A percentile compares a stretch with the other conserved stretches of the same genome.
Evolutionary conservation across 2,797 vertebrate species (phyloP).

Genomic region (Sebastes miniatus): DNA sequence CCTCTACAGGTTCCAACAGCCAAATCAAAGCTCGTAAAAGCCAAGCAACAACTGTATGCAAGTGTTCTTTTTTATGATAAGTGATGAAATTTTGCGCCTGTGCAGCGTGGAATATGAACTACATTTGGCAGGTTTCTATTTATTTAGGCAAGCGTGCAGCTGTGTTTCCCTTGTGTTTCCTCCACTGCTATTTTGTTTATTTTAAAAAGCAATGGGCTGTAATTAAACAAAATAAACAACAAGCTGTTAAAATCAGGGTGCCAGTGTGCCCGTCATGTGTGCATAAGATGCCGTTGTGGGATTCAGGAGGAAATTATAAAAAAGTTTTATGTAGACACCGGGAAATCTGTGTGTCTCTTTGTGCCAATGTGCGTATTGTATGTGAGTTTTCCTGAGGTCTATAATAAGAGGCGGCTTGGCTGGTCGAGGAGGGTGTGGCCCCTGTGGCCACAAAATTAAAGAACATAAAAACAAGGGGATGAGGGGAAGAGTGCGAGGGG

Average conservation of each 20-base stretch:
- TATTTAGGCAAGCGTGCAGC: slow-evolving; percentile 61
- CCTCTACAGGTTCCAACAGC: slow-evolving; percentile 50
- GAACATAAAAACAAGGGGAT: slow-evolving; percentile 75
- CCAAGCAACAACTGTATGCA: slow-evolving; percentile 41
- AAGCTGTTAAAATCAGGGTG: slow-evolving; percentile 64
- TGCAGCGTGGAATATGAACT: slow-evolving; percentile 59
- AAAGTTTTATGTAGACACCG: slow-evolving; percentile 45
- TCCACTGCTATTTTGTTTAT: slow-evolving; percentile 55
- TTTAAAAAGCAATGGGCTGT: slow-evolving; percentile 55
- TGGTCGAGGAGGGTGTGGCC: slow-evolving; percentile 72
- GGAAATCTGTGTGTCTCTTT: slow-evolving; percentile 39
- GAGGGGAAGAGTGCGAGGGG: slow-evolving; percentile 66
- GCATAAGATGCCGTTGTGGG: slow-evolving; percentile 31
- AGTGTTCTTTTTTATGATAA: slow-evolving; percentile 64
- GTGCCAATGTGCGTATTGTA: slow-evolving; percentile 61
- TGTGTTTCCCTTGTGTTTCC: slow-evolving; percentile 50
- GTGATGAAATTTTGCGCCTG: slow-evolving; percentile 61
- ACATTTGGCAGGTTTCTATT: slow-evolving; percentile 52
- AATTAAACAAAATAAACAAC: slow-evolving; percentile 77
- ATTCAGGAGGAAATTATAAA: slow-evolving; percentile 54
- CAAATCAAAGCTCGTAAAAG: slow-evolving; percentile 74
- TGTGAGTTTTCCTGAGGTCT: slow-evolving; percentile 77
- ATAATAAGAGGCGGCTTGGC: slow-evolving; percentile 79
- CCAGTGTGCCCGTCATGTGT: slow-evolving; percentile 47
- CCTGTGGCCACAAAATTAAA: slow-evolving; percentile 79